These are phyloP conservation scores for Meandrina meandrites DNA, from an alignment of 92 coral and sea anemone genomes.

Conservation along the genomic window DNA sequence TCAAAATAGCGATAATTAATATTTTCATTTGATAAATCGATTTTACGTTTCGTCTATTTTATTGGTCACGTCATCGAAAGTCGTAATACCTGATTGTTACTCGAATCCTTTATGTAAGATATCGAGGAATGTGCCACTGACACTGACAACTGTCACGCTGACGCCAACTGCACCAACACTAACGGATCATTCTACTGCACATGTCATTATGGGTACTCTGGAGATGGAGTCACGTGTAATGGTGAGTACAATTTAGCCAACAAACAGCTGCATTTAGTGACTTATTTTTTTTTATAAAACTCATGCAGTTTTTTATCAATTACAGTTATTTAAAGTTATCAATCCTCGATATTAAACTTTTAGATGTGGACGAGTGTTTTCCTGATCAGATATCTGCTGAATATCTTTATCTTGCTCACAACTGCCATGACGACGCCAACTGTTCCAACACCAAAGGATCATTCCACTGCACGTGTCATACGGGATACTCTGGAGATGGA, in stretches of 20 bases:
- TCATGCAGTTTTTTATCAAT: neutral
- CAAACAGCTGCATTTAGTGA: neutral
- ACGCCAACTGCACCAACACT: slow-evolving; percentile 76
- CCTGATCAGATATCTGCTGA: slow-evolving; percentile 12
- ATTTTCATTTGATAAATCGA: too few species aligned
- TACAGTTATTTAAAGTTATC: neutral
- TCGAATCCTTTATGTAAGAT: slow-evolving; percentile 40
- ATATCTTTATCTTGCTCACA: slow-evolving; percentile 54
- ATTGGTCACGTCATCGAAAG: neutral
- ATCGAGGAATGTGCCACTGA: slow-evolving; percentile 62
- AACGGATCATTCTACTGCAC: slow-evolving; percentile 84
- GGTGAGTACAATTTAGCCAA: slow-evolving; percentile 30
- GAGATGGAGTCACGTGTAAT: slow-evolving; percentile 70
- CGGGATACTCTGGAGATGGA: slow-evolving; percentile 75
- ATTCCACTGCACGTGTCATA: slow-evolving; percentile 78
- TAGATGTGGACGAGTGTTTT: slow-evolving; percentile 59
- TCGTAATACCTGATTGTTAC: neutral
- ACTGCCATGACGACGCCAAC: slow-evolving; percentile 81
- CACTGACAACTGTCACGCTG: slow-evolving; percentile 65
- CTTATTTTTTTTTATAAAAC: neutral
- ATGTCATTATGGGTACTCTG: slow-evolving; percentile 75
- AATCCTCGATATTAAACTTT: neutral
- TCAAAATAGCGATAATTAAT: too few species aligned
- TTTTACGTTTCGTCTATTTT: too few species aligned
- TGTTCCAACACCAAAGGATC: slow-evolving; percentile 85